A percentile compares a stretch with the other conserved stretches of the same genome.
These are phyloP conservation scores for Anas georgica DNA, from an alignment of 2,797 vertebrate genomes.

Conservation along the genomic window DNA sequence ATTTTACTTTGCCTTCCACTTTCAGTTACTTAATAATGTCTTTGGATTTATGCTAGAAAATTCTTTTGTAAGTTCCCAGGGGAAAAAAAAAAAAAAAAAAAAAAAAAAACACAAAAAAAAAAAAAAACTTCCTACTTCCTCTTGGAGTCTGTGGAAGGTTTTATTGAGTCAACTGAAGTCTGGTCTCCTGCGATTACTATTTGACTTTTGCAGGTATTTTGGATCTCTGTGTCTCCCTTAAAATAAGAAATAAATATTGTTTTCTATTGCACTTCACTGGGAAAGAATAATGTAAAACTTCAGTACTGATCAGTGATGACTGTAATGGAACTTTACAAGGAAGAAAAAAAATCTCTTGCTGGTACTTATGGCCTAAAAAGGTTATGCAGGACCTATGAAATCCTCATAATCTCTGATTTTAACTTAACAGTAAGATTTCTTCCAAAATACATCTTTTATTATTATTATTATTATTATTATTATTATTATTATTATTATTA, in stretches of 20 bases:
- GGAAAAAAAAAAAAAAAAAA: accelerated
- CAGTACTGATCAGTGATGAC: not conserved
- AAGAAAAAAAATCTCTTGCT: not conserved
- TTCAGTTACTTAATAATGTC: slow-evolving; percentile 15
- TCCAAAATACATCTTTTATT: not conserved
- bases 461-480: not conserved
- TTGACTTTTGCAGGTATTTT: not conserved
- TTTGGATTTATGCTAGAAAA: slow-evolving; percentile 43
- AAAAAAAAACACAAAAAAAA: no score
- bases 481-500: not conserved
- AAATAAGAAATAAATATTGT: not conserved
- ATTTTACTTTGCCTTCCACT: not conserved
- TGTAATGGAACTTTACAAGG: not conserved
- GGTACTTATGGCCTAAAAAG: not conserved
- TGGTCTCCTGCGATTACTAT: not conserved
- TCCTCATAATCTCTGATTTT: not conserved
- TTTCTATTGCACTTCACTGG: not conserved
- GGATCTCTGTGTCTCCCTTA: not conserved
- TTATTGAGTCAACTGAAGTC: slow-evolving; percentile 2
- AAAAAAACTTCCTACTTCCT: not conserved
- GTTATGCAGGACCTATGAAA: not conserved
- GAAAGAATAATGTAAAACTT: not conserved
- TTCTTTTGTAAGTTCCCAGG: not conserved
- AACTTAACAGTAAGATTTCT: not conserved
- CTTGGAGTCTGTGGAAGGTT: not conserved